Percentiles rank a stretch among this genome's conserved stretches.
Conservation (phyloP, 2,797 vertebrate genomes). For the Moxostoma hubbsi region DNA sequence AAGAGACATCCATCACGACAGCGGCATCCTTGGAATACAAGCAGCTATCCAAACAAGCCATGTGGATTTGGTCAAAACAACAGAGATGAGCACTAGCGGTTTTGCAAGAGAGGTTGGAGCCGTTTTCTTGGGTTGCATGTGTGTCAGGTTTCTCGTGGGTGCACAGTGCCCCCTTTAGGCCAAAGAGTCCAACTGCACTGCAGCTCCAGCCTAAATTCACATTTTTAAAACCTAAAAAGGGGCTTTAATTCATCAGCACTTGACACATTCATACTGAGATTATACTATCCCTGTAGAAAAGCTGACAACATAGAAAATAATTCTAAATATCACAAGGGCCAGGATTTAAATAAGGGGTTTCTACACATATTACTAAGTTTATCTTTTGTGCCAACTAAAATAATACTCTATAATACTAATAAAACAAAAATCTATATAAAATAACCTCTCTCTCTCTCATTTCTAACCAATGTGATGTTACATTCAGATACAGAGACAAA, state of each 20-base stretch:
- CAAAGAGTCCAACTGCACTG: not conserved
- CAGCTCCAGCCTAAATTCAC: not conserved
- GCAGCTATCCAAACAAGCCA: constrained; percentile 43
- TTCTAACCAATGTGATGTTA: no score
- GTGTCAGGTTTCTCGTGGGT: constrained; percentile 60
- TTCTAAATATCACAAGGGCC: not conserved
- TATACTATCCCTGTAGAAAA: not conserved
- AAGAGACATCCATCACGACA: constrained; percentile 25
- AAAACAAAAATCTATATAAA: no score
- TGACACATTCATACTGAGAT: not conserved
- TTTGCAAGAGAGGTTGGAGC: constrained; percentile 17
- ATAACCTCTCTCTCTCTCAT: no score
- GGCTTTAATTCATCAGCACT: constrained; percentile 46
- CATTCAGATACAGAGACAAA: no score
- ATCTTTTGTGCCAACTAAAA: not conserved
- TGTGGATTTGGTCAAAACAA: constrained; percentile 42
- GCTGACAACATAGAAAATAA: not conserved
- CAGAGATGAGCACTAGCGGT: constrained; percentile 31
- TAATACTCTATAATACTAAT: not conserved
- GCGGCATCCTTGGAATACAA: constrained; percentile 35
- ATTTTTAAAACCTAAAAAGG: not conserved
- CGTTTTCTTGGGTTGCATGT: constrained; percentile 25
- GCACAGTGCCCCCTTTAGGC: constrained; percentile 83
- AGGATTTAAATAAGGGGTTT: no score
- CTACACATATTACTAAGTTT: no score